Percentiles rank a stretch among this genome's conserved stretches.
phyloP scores from a whole-genome alignment of 2,888 invertebrate species.

The Trisateles emortualis region DNA sequence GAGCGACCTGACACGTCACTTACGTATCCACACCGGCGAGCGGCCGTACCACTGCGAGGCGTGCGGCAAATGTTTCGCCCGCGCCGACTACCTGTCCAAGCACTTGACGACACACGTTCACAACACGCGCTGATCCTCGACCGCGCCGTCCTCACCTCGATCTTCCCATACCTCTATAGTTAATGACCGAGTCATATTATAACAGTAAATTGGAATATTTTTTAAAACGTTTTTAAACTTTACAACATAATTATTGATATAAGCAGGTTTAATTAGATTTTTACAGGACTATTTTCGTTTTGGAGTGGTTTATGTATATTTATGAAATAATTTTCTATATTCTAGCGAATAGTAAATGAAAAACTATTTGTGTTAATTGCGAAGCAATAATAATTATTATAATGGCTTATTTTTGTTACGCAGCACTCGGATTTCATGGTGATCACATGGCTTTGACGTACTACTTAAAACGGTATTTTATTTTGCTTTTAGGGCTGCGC shows the following conservation, averaged over 20 bases:
- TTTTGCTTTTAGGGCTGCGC: slow-evolving; percentile 11
- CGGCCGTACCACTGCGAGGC: slow-evolving; percentile 96
- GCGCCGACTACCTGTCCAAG: slow-evolving; percentile 96
- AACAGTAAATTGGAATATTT: slow-evolving; percentile 83
- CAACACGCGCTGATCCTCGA: slow-evolving; percentile 82
- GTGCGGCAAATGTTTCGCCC: slow-evolving; percentile 96
- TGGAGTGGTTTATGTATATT: slow-evolving; percentile 78
- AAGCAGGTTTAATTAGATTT: slow-evolving; percentile 81
- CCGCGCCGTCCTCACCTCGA: slow-evolving; percentile 61
- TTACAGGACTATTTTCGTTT: slow-evolving; percentile 79
- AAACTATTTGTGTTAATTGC: slow-evolving; percentile 53
- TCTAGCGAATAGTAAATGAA: slow-evolving; percentile 52
- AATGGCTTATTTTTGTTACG: slow-evolving; percentile 28
- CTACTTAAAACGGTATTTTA: slow-evolving; percentile 36
- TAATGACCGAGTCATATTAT: slow-evolving; percentile 73
- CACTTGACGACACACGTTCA: slow-evolving; percentile 97
- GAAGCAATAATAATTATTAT: slow-evolving; percentile 49
- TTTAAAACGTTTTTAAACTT: slow-evolving; percentile 83
- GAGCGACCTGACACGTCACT: slow-evolving; percentile 94
- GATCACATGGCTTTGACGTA: slow-evolving; percentile 48
- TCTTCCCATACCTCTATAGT: slow-evolving; percentile 53
- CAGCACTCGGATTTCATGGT: slow-evolving; percentile 41
- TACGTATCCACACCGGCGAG: slow-evolving; percentile 96
- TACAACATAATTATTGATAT: slow-evolving; percentile 72
- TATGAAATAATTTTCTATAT: slow-evolving; percentile 78